Conservation (phyloP, 1,140 invertebrate genomes). For the Chironomus tepperi region DNA sequence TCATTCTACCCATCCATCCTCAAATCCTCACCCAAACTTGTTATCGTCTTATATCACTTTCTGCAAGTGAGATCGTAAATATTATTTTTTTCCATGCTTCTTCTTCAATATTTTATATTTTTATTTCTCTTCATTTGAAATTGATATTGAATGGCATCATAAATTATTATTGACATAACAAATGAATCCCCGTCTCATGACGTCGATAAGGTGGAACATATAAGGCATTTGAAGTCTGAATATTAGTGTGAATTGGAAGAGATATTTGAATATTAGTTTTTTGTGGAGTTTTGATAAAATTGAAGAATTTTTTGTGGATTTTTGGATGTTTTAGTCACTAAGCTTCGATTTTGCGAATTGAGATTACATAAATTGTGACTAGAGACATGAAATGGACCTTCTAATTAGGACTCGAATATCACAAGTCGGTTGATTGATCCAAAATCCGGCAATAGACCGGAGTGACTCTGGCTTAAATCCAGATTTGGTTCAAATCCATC, state of each 20-base stretch:
- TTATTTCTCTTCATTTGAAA: neutral
- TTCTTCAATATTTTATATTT: neutral
- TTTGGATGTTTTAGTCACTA: too few relatives aligned
- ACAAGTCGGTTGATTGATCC: too few relatives aligned
- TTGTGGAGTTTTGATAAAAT: neutral
- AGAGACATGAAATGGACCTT: too few relatives aligned
- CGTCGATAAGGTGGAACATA: neutral
- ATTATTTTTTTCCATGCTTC: neutral
- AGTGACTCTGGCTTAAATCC: too few relatives aligned
- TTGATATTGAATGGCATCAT: conserved; percentile 20
- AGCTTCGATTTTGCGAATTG: too few relatives aligned
- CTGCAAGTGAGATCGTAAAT: neutral
- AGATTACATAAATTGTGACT: too few relatives aligned
- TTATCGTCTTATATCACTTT: neutral
- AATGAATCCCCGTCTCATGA: neutral
- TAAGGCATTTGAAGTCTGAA: neutral
- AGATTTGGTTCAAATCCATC: too few relatives aligned
- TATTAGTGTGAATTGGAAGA: neutral
- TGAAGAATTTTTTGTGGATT: neutral
- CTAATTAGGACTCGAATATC: too few relatives aligned
- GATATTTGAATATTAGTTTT: neutral
- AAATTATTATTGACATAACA: conserved; percentile 21
- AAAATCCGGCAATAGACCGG: too few relatives aligned
- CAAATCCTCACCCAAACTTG: too few relatives aligned
- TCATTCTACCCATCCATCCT: too few relatives aligned